Base-by-base conservation (phyloP, 2,113 vertebrate species). In the Protobothrops flavoviridis region DNA sequence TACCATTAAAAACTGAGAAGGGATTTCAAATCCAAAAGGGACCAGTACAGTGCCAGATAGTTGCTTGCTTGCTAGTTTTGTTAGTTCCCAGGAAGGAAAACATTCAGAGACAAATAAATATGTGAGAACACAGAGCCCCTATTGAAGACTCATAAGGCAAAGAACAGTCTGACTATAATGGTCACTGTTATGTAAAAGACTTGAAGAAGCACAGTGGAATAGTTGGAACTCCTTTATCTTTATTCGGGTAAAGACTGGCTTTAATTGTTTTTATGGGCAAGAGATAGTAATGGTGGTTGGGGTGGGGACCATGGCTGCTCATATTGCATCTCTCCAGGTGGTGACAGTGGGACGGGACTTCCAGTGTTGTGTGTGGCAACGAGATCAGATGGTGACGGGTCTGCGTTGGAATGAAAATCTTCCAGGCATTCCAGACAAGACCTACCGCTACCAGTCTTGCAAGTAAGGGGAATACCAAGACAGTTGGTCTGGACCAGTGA, bases 391-490 rank as follows among this genome's bases (percentile, higher is more conserved):
- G 96, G 97, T 98, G 88, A 97, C 96, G 8, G 96, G 97, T 94
- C 97, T 99, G 57, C 96, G 95, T 33, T 99, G 99, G 99, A 97
- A 98, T 10, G 98, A 99, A 94, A 99, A 99, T 50, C 96, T 98
- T 95, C 98, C 98, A 0, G 96, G 98, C 23, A 97, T 98, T 86
- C 97, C 98, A 0, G 97, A 98, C 93, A 99, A 98, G 94, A 97
- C 97, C 5, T 99, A 99, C 91, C 98, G 99, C 92, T 99, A 99
- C 94, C 98, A 98, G 96, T 98, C 98, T 88, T 99, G 99, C 98
- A 98, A 99, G 99, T 98, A 96, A 96, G 95, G 0, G 17, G 13
- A 81, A 81, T 43, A 81, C 33, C 52, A 3, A n/a, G 86, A 53
- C 24, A 7, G 15, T n/a, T 55, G 50, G 15, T 15, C 24, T 39